Evolutionary conservation across 2,797 vertebrate genomes (phyloP).

Genomic region (Spatula versicolor): DNA sequence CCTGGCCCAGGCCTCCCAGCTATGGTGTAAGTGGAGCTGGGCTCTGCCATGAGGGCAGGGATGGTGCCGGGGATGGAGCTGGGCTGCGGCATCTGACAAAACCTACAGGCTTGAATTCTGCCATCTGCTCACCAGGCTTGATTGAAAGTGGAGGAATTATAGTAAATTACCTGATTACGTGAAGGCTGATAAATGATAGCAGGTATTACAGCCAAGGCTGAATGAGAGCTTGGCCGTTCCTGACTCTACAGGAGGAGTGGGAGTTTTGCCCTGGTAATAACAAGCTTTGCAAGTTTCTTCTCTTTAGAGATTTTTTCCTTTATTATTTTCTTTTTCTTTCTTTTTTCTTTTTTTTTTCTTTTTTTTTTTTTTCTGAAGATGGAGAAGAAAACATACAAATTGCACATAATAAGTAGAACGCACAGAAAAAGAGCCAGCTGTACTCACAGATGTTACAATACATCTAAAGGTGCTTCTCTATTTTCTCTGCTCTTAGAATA

Average conservation of each 20-base stretch:
- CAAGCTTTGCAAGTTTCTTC: not conserved
- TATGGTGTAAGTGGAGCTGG: not conserved
- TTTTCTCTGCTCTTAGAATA: conserved; percentile 19
- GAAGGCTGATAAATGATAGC: conserved; percentile 45
- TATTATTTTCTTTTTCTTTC: not conserved
- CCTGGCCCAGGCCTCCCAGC: not conserved
- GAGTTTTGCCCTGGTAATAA: conserved; percentile 14
- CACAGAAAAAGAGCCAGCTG: conserved; percentile 36
- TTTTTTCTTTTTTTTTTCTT: not conserved
- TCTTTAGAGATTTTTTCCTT: not conserved
- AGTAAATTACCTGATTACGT: conserved; percentile 62
- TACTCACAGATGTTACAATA: conserved; percentile 53
- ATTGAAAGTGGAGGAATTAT: conserved; percentile 57
- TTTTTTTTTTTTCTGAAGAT: not conserved
- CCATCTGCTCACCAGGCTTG: conserved; percentile 58
- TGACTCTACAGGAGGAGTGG: not conserved
- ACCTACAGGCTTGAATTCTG: not conserved
- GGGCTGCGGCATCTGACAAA: conserved; percentile 11
- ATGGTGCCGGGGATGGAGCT: not conserved
- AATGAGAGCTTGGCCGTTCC: not conserved
- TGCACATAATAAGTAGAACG: conserved; percentile 40
- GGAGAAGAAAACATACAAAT: conserved; percentile 57
- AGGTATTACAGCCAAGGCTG: conserved; percentile 17
- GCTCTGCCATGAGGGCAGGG: fast-evolving
- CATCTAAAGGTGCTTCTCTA: conserved; percentile 48